Conservation (phyloP, 1,140 invertebrate genomes). For the Metopolophium dirhodum region DNA sequence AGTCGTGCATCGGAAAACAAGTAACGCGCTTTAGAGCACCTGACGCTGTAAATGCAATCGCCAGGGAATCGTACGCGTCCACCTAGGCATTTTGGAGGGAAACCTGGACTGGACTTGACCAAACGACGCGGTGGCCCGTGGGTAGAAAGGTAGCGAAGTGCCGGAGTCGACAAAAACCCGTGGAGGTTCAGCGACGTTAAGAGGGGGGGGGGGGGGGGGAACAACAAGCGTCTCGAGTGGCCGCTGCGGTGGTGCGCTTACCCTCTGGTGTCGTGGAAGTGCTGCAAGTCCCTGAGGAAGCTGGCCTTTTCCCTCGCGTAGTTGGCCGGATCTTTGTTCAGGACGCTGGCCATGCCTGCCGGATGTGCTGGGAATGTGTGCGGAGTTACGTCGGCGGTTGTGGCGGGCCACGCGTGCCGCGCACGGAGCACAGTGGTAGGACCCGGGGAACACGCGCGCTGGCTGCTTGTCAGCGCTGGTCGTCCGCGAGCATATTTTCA, state of each 20-base stretch:
- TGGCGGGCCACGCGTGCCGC: constrained; percentile 2
- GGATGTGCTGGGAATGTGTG: not conserved
- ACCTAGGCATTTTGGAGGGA: constrained; percentile 3
- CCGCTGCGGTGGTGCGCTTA: constrained; percentile 65
- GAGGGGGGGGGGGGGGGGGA: not conserved
- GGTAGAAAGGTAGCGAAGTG: not conserved
- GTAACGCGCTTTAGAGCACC: not conserved
- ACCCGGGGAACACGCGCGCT: not conserved
- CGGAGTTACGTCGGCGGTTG: not conserved
- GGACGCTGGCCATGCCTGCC: constrained; percentile 71
- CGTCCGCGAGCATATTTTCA: constrained; percentile 20
- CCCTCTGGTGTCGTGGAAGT: constrained; percentile 85
- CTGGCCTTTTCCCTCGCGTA: constrained; percentile 69
- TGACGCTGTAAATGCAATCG: not conserved
- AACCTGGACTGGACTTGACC: not conserved
- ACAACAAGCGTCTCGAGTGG: not conserved
- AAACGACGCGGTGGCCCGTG: not conserved
- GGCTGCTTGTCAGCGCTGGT: constrained; percentile 32
- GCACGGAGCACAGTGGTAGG: not conserved
- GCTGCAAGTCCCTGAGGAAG: constrained; percentile 80
- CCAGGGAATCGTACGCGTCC: not conserved
- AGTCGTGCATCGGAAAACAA: not conserved
- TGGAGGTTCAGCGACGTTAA: not conserved
- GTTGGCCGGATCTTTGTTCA: constrained; percentile 75
- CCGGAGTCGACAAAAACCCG: not conserved